Evolutionary conservation across 23 tunicate species (phyloP), one percentile per base, ranked within the genome.

Genomic region (Aplidium turbinatum): DNA sequence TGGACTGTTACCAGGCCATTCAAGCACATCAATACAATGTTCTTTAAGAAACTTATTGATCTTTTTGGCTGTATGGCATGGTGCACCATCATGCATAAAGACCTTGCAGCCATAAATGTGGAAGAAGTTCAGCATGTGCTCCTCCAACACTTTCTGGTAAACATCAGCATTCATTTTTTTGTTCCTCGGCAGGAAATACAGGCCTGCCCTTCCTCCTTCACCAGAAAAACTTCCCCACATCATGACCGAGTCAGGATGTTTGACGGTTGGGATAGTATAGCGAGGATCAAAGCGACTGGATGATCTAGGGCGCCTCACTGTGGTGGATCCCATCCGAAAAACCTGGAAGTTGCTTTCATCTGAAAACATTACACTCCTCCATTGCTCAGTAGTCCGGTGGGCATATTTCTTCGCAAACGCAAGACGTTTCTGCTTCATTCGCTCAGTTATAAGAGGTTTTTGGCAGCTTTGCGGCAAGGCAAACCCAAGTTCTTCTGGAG

Each of bases 71-170:
- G 19, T 54, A 25, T 54, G 60, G 60, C 60, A 54, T 5, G 60
- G 60, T n/a, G n/a, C 60, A 54, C 23, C 21, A 54, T 54, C 60
- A 4, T 54, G n/a, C 22, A n/a, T 13, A 11, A 54, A 11, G 22
- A 25, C 29, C 23, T 38, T 28, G 38, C 52, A 35, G 72, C 51
- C 51, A 66, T 66, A 51, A 23, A 66, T 35, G 72, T 38, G 72
- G 72, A 7, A 66, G 26, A 66, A 66, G 52, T 66, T 66, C 13
- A 66, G 51, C 72, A 66, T 66, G 72, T 66, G 51, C 72, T 66
- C 72, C 26, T 36, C 51, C 51, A 66, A 66, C 5, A 38, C 72
- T 35, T 66, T 21, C 51, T 35, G 26, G 26, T 66, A 66, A 26
- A 66, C 51, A 35, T 66, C 51, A 66, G 52, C 76, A 30, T 54